Base-by-base conservation (phyloP, 2,113 vertebrate species). In the Saccopteryx leptura region DNA sequence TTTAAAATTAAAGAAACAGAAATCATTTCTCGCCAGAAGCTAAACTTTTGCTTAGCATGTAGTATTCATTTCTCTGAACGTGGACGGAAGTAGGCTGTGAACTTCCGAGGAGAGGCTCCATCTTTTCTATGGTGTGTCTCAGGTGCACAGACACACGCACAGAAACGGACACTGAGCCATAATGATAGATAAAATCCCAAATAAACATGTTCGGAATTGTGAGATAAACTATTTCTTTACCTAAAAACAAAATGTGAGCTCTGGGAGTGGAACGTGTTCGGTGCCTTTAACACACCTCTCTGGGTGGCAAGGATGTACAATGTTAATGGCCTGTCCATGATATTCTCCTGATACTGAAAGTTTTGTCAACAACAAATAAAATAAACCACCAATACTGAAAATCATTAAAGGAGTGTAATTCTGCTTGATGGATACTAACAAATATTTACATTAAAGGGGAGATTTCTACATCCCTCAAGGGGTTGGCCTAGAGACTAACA, bases 401-500 rank as follows among this genome's bases (percentile, higher is more conserved):
- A 69, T 80, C 48, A 74, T 86, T 94, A 96, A 97, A 93, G 31
- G 71, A 95, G 52, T 92, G 87, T 94, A 84, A 92, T 92, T 94
- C 91, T 93, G 93, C 96, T 82, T 92, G 96, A 97, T 98, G 93
- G 94, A 90, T 98, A 97, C 96, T 98, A 98, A 91, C 83, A 98
- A 98, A 98, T 98, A 97, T 96, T 97, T 97, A 96, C 90, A 98
- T 97, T 95, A 98, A 95, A 88, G 88, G 71, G 94, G 94, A 97
- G 75, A 97, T 97, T 90, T 97, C 93, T 95, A 46, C 93, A 93
- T 98, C 96, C 97, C 94, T 97, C 91, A 94, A 96, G 94, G 96
- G 90, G 69, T 97, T 98, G 95, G 96, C 98, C 97, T 96, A 95
- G 96, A 98, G 75, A 96, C 97, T 98, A 98, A 98, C 88, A 97